Evolutionary conservation across 2,113 vertebrate genomes (phyloP).

Genomic region (Motacilla tschutschensis): DNA sequence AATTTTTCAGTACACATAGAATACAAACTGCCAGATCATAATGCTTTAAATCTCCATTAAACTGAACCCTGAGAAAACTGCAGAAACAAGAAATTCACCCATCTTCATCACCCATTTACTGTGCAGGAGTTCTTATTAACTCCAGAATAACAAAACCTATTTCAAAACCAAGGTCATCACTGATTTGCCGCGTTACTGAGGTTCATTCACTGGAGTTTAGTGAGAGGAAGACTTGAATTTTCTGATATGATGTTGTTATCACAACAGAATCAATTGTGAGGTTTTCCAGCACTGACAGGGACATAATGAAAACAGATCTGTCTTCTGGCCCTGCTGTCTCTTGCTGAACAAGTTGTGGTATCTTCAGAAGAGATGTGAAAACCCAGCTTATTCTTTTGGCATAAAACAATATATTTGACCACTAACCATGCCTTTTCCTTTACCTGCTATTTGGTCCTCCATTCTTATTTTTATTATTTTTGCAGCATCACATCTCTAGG

Average conservation of each 20-base stretch:
- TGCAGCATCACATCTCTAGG: not conserved
- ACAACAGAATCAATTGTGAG: not conserved
- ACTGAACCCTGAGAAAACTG: not conserved
- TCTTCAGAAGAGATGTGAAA: constrained; percentile 2
- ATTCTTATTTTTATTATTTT: not conserved
- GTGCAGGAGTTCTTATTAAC: not conserved
- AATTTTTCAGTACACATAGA: not conserved
- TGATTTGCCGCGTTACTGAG: not conserved
- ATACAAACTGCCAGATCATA: not conserved
- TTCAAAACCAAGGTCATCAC: not conserved
- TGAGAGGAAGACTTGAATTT: not conserved
- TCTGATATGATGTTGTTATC: not conserved
- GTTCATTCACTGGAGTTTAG: not conserved
- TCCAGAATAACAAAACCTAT: not conserved
- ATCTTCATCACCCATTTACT: not conserved
- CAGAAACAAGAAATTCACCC: not conserved
- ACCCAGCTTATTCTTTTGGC: not conserved
- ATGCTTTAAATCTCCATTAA: not conserved
- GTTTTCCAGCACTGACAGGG: not conserved
- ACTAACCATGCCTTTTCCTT: not conserved
- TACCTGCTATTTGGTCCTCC: not conserved
- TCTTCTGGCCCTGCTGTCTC: not conserved
- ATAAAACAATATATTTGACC: not conserved
- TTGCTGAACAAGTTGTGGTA: not conserved
- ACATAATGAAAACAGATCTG: not conserved